Evolutionary conservation across 2,113 vertebrate genomes (phyloP).

Genomic region (Fregetta grallaria): DNA sequence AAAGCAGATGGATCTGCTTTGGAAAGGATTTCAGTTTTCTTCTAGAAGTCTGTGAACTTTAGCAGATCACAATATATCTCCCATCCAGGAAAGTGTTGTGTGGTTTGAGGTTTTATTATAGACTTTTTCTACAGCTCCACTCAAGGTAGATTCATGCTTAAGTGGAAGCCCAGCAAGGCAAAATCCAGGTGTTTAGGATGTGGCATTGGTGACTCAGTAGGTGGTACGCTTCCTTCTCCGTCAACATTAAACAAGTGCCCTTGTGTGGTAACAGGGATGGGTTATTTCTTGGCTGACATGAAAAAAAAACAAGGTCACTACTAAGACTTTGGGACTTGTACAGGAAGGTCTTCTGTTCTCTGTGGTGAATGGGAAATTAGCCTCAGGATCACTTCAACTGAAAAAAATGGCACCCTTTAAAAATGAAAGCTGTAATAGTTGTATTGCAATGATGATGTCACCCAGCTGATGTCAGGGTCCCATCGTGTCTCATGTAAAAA

Average conservation of each 20-base stretch:
- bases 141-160: background rate
- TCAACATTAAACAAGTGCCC: slow-evolving; percentile 25
- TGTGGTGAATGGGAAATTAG: background rate
- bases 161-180: slow-evolving; percentile 5
- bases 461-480: background rate
- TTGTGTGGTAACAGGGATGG: slow-evolving; percentile 35
- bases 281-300: slow-evolving; percentile 13
- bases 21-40: background rate
- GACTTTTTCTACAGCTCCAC: background rate
- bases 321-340: background rate
- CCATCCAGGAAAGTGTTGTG: background rate
- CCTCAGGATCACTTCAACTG: background rate
- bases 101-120: slow-evolving; percentile 22
- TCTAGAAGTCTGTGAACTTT: background rate
- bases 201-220: slow-evolving; percentile 59
- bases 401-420: background rate
- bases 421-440: background rate
- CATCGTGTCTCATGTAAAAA: background rate
- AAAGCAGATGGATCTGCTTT: background rate
- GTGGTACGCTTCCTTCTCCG: slow-evolving; percentile 39
- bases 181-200: slow-evolving; percentile 57
- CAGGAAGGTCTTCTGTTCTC: background rate
- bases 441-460: background rate
- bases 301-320: background rate
- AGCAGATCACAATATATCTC: background rate